These are phyloP conservation scores for Tyria jacobaeae DNA, from an alignment of 2,888 invertebrate genomes.

Conservation along the genomic window DNA sequence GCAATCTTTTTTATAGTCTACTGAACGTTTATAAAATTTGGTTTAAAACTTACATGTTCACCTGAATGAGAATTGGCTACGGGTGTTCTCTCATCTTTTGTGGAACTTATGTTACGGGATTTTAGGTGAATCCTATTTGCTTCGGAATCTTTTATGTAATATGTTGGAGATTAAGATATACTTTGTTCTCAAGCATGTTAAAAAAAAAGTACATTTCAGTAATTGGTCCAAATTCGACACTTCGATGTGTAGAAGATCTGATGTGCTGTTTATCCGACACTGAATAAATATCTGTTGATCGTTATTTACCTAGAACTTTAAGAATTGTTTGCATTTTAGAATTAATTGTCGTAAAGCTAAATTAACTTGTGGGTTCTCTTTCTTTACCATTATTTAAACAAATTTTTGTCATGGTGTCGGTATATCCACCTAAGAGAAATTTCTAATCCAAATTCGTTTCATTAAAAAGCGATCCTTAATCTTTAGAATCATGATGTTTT, in stretches of 20 bases:
- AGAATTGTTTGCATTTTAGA: no score
- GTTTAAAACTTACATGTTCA: conserved; percentile 23
- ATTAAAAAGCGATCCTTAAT: neutral
- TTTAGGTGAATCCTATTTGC: neutral
- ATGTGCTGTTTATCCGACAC: no score
- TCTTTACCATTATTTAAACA: neutral
- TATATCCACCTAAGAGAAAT: no score
- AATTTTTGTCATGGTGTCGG: neutral
- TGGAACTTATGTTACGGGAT: conserved; percentile 6
- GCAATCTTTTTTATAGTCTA: conserved; percentile 58
- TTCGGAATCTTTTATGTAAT: neutral
- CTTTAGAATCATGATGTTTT: neutral
- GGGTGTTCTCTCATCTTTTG: conserved; percentile 16
- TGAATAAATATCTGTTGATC: no score
- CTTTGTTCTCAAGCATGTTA: neutral
- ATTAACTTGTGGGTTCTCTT: no score
- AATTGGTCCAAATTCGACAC: no score
- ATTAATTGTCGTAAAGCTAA: no score
- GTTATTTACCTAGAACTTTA: no score
- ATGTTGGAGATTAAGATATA: neutral
- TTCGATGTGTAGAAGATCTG: no score
- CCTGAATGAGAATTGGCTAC: conserved; percentile 11
- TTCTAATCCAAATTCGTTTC: no score
- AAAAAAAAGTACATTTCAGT: neutral
- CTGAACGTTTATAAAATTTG: conserved; percentile 46